phyloP scores from a whole-genome alignment of 2,113 vertebrate species.

The Athene noctua region DNA sequence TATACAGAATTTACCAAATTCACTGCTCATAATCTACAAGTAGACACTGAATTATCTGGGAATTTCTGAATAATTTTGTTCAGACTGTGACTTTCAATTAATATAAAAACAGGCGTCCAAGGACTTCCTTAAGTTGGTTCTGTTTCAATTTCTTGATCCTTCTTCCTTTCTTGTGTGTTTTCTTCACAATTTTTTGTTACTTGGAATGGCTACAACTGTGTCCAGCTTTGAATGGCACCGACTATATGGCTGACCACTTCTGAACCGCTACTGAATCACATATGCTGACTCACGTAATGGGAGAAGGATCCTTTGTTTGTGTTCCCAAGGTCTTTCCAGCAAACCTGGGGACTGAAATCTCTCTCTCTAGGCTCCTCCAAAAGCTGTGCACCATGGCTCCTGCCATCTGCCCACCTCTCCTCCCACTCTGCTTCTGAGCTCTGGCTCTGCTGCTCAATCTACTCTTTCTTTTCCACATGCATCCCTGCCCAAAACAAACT shows the following conservation, averaged over 20 bases:
- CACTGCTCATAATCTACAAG: neutral
- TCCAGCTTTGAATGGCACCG: neutral
- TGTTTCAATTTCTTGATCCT: neutral
- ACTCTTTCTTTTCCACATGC: neutral
- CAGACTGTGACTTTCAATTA: neutral
- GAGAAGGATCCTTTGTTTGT: neutral
- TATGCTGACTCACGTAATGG: neutral
- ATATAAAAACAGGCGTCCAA: neutral
- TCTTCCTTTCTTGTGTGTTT: neutral
- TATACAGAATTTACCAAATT: neutral
- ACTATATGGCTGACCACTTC: neutral
- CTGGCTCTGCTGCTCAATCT: neutral
- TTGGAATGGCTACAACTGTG: neutral
- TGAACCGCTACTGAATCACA: neutral
- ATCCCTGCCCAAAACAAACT: constrained; percentile 58
- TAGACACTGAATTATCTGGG: neutral
- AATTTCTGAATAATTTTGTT: neutral
- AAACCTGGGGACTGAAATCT: accelerated
- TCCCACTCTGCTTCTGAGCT: neutral
- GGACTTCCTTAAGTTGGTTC: neutral
- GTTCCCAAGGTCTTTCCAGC: neutral
- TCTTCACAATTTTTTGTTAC: neutral
- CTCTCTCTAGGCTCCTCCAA: neutral
- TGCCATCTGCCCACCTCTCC: neutral
- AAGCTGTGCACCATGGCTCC: neutral